Evolutionary conservation across 2,888 invertebrate genomes (phyloP), one percentile per base, ranked within the genome.

Genomic region (Drosophila anceps): DNA sequence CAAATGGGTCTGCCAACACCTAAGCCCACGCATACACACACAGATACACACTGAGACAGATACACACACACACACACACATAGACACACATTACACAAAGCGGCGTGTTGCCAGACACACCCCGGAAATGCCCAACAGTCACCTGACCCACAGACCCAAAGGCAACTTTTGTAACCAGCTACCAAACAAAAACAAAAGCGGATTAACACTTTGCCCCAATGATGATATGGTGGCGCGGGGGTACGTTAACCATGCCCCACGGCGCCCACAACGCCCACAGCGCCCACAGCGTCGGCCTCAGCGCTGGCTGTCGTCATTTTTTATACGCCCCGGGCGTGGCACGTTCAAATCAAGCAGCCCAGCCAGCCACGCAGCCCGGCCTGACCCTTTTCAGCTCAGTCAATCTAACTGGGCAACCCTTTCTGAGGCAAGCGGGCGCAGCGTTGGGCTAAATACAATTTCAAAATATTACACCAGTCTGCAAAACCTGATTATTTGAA

Each of bases 121-220:
- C 78, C 81, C 73, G 73, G 70, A 77, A 71, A 51, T 67, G 62
- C 46, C 69, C 50, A 51, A 27, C 54, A 43, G 43, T 51, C 73
- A 76, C 74, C 76, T 75, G 78, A 75, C 62, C 79, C 76, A 63
- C 54, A 70, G 35, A 53, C 65, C 62, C 60, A 63, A 44, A 48
- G 55, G 70, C 71, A 66, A 79, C 63, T 73, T 69, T 59, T 69
- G 72, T 63, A 46, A 70, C 73, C 70, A 70, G 79, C 76, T 74
- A 72, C 66, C 69, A 79, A 83, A 82, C 68, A 81, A 83, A 79
- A 80, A 79, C 76, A 83, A 79, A 80, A 89, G 82, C 82, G 75
- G 80, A 85, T 84, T 81, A 83, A 77, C 84, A 86, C 86, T 89
- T 89, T 79, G 75, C 57, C 77, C 77, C 79, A 79, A 76, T 71